Evolutionary conservation across 2,888 invertebrate genomes (phyloP).

Genomic region (Diarsia dahlii): DNA sequence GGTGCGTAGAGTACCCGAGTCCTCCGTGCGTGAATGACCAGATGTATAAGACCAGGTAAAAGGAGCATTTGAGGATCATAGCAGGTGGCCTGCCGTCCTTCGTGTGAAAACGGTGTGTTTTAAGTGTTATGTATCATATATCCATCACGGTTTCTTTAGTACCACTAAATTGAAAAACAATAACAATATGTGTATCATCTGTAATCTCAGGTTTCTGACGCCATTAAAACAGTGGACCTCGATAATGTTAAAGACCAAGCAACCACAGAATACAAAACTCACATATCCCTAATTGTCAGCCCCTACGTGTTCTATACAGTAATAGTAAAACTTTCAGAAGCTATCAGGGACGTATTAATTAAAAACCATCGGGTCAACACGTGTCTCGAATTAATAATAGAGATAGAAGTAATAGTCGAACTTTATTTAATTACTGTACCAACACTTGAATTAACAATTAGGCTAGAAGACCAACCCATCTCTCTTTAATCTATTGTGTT

Average conservation of each 20-base stretch:
- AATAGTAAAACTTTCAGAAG: slow-evolving; percentile 52
- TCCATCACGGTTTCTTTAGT: background rate
- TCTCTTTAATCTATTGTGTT: slow-evolving; percentile 43
- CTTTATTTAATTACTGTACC: slow-evolving; percentile 68
- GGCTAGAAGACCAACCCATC: slow-evolving; percentile 36
- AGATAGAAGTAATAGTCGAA: slow-evolving; percentile 56
- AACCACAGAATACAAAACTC: slow-evolving; percentile 43
- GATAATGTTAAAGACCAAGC: slow-evolving; percentile 19
- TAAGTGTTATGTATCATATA: no score
- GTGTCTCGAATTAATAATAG: slow-evolving; percentile 59
- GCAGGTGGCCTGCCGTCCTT: no score
- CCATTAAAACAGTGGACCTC: background rate
- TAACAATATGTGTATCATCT: no score
- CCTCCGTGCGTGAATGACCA: no score
- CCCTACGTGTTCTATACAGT: slow-evolving; percentile 39
- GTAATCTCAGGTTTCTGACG: background rate
- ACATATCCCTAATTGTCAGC: slow-evolving; percentile 47
- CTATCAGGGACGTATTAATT: slow-evolving; percentile 64
- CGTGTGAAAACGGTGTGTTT: no score
- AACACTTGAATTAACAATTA: slow-evolving; percentile 64
- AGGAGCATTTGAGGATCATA: no score
- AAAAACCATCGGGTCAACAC: slow-evolving; percentile 65
- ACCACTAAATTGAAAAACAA: background rate
- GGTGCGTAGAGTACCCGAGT: no score
- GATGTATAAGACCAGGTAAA: no score